phyloP scores from a whole-genome alignment of 1,140 invertebrate genomes.

The Rhopalosiphum maidis region DNA sequence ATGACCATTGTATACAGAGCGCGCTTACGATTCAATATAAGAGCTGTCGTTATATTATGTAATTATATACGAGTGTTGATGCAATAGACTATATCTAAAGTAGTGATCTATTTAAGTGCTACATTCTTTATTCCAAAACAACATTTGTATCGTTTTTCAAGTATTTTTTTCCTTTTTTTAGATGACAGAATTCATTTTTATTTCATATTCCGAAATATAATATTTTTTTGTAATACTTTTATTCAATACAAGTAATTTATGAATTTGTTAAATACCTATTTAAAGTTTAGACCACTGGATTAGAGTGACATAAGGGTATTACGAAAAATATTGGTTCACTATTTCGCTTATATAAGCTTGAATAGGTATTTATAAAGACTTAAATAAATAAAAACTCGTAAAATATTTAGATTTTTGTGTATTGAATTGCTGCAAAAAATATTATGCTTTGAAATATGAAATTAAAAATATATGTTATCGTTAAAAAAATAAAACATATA shows the following conservation, averaged over 20 bases:
- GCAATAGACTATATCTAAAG: background rate
- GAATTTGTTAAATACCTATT: background rate
- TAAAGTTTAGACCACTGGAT: background rate
- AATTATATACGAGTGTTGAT: background rate
- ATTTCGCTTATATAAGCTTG: background rate
- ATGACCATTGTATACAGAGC: background rate
- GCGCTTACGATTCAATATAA: too few species aligned
- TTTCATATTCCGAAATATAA: background rate
- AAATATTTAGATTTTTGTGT: too few species aligned
- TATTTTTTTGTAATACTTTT: background rate
- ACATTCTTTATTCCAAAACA: too few species aligned
- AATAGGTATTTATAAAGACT: background rate
- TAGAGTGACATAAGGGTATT: background rate
- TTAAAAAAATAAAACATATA: background rate
- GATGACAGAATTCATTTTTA: background rate
- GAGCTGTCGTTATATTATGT: background rate
- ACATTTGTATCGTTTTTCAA: background rate
- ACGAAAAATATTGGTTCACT: too few species aligned
- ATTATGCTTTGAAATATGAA: background rate
- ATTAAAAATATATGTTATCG: background rate
- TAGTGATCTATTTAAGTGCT: too few species aligned
- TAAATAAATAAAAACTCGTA: background rate
- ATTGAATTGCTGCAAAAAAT: background rate
- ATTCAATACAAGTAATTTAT: background rate
- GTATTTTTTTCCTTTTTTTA: background rate